A percentile compares a stretch with the other conserved stretches of the same genome.
Evolutionary conservation across 2,113 vertebrate genomes (phyloP).

Genomic region (Cyanoderma ruficeps): DNA sequence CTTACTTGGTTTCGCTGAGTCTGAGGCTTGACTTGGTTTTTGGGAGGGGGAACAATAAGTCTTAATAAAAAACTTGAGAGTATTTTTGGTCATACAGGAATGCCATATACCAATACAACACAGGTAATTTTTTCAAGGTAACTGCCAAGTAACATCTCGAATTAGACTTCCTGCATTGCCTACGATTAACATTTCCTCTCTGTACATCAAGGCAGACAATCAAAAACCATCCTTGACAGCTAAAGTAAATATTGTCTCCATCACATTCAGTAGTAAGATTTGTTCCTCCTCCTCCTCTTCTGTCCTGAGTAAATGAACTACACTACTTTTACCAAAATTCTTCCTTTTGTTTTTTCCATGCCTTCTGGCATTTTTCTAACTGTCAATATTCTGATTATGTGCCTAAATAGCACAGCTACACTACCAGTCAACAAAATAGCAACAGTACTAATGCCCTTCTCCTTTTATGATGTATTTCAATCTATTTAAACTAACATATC

Average conservation of each 20-base stretch:
- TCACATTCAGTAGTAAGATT: background rate
- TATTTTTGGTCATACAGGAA: background rate
- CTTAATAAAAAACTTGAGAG: background rate
- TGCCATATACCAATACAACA: background rate
- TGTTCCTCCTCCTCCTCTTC: background rate
- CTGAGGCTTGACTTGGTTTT: background rate
- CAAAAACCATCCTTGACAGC: background rate
- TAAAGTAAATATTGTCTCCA: background rate
- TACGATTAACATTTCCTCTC: background rate
- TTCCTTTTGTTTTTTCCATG: background rate
- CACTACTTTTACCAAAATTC: background rate
- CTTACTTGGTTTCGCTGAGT: background rate
- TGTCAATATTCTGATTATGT: background rate
- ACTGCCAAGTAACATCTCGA: background rate
- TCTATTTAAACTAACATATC: background rate
- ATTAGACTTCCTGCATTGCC: background rate
- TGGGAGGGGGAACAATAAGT: background rate
- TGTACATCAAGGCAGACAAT: background rate
- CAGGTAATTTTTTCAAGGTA: background rate
- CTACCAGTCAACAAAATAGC: background rate
- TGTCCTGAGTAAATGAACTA: background rate
- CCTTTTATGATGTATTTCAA: background rate
- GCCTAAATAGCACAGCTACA: background rate
- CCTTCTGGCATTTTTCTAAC: background rate
- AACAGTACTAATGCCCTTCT: background rate